Evolutionary conservation across 2,888 invertebrate genomes (phyloP), one percentile per base, ranked within the genome.

Genomic region (Drosophila anceps): DNA sequence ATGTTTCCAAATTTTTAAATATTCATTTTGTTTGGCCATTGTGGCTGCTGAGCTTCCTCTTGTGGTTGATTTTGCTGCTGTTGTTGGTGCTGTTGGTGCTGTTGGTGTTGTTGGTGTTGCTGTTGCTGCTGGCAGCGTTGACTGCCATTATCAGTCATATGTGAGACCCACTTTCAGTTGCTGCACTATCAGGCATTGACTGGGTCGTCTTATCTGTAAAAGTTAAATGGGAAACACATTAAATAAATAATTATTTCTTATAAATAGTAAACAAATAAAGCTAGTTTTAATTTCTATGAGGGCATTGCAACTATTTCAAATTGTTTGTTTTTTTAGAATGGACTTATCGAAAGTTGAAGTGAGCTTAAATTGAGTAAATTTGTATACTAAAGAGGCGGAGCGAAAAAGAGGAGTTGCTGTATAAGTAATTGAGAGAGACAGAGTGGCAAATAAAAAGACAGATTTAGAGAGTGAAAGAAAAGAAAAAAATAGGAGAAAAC

Each of bases 1-100:
- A 94, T 96, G 96, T 93, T 96, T 96, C 95, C 96, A 96, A 94
- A 95, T 95, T 94, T 95, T 95, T 93, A 92, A 91, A 84, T 92
- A 93, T 85, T 92, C 92, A 91, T 82, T 81, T 82, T 90, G 90
- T 59, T 82, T 82, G 73, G 90, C 90, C 83, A 84, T 91, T 86
- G 90, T 84, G 68, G 73, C 60, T 62, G 41, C 84, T 82, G 82
- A 80, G 68, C 51, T 37, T 71, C 15, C 48, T 53, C 12, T 35
- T 62, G 43, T 18, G 48, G 63, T 48, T 46, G 55, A 15, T 24
- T 27, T 29, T 74, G 68, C 35, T 58, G 61, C 13, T 73, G 67
- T 39, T 12, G 29, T 43, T 27, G 18, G 20, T 57, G n/a, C n/a
- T n/a, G n/a, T n/a, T n/a, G n/a, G n/a, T n/a, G n/a, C n/a, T n/a